phyloP scores from a whole-genome alignment of 2,113 vertebrate genomes.

The Odontophorus gujanensis region DNA sequence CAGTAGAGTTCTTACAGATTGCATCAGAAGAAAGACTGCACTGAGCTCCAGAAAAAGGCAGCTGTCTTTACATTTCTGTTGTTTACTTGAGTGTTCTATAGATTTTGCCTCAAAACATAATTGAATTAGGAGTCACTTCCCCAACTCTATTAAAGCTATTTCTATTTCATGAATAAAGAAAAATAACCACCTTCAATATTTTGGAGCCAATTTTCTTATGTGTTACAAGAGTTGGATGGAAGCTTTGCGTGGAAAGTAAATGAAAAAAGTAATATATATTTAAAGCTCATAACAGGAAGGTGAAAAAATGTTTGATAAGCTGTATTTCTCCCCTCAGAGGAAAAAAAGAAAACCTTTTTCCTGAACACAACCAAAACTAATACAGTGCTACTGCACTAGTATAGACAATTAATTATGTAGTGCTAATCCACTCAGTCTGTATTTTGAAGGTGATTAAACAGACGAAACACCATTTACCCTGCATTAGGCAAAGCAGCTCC shows the following conservation, averaged over 20 bases:
- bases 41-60: background rate
- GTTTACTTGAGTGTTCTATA: background rate
- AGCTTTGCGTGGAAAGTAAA: background rate
- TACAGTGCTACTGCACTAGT: background rate
- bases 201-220: background rate
- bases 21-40: background rate
- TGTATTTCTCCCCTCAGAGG: background rate
- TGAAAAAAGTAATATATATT: background rate
- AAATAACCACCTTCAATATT: background rate
- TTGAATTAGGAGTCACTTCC: background rate
- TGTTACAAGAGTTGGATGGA: background rate
- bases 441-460: background rate
- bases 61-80: background rate
- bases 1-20: background rate
- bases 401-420: background rate
- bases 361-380: background rate
- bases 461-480: background rate
- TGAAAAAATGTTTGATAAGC: background rate
- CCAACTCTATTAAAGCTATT: background rate
- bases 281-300: background rate
- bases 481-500: background rate
- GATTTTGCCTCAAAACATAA: background rate
- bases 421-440: background rate
- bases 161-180: background rate
- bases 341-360: background rate